Conservation (phyloP, 2,797 vertebrate species). For the Apodemus agrarius region DNA sequence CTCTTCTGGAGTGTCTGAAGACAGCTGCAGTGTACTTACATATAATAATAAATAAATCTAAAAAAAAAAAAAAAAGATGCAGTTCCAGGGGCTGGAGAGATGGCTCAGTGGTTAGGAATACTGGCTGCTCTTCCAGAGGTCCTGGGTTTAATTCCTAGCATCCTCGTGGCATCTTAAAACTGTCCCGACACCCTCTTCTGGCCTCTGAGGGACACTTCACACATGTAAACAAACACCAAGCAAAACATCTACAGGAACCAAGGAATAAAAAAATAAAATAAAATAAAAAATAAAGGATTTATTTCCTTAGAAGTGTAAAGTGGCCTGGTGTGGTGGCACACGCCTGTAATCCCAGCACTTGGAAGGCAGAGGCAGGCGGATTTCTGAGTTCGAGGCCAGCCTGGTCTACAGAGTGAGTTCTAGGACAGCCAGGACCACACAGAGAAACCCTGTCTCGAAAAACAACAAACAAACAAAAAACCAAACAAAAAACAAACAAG, state of each 20-base stretch:
- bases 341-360: too few relatives aligned
- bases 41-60: too few relatives aligned
- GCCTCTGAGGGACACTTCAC: background rate
- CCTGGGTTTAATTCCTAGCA: background rate
- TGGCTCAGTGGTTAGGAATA: background rate
- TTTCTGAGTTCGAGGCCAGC: too few relatives aligned
- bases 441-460: too few relatives aligned
- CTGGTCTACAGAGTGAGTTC: too few relatives aligned
- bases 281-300: background rate
- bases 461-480: too few relatives aligned
- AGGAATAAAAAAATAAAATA: background rate
- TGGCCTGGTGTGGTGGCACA: too few relatives aligned
- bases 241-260: background rate
- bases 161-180: background rate
- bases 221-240: background rate
- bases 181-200: background rate
- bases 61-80: background rate
- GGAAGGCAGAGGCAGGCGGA: too few relatives aligned
- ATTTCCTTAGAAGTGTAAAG: conserved; percentile 16
- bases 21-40: too few relatives aligned
- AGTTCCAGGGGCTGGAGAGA: background rate
- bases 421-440: too few relatives aligned
- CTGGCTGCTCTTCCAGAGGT: background rate
- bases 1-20: too few relatives aligned
- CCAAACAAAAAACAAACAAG: too few relatives aligned